Evolutionary conservation across 2,888 invertebrate species (phyloP).

Genomic region (Pristionchus mayeri): DNA sequence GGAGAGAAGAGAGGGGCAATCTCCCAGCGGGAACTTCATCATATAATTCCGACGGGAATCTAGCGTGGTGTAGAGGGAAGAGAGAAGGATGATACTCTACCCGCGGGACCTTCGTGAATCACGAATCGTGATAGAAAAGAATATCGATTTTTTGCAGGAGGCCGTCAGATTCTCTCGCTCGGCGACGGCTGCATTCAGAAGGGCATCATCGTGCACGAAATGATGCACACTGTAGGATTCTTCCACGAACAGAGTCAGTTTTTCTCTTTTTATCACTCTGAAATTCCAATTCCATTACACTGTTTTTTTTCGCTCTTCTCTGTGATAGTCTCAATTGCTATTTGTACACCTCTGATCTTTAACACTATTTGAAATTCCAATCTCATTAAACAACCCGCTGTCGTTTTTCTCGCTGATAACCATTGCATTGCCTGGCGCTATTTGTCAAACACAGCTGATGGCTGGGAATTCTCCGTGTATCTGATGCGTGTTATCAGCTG

Average conservation of each 20-base stretch:
- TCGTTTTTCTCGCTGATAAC: too few species aligned
- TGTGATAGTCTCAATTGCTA: too few species aligned
- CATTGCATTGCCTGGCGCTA: too few species aligned
- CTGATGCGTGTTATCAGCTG: background rate
- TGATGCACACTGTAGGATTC: conserved; percentile 76
- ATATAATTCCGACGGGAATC: too few species aligned
- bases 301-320: too few species aligned
- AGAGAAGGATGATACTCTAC: background rate
- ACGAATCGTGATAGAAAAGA: background rate
- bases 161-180: conserved; percentile 76
- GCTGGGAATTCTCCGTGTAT: background rate
- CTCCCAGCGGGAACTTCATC: too few species aligned
- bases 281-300: too few species aligned
- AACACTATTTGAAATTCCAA: too few species aligned
- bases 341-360: too few species aligned
- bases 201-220: conserved; percentile 76
- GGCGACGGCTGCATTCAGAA: conserved; percentile 76
- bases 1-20: background rate
- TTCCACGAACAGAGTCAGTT: conserved; percentile 76
- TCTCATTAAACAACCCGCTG: too few species aligned
- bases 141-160: conserved; percentile 66
- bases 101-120: background rate
- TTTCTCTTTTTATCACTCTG: background rate
- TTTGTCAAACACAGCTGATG: too few species aligned
- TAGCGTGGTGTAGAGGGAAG: background rate